Conservation (phyloP, 2,888 invertebrate species). For the Parasteatoda lunata region DNA sequence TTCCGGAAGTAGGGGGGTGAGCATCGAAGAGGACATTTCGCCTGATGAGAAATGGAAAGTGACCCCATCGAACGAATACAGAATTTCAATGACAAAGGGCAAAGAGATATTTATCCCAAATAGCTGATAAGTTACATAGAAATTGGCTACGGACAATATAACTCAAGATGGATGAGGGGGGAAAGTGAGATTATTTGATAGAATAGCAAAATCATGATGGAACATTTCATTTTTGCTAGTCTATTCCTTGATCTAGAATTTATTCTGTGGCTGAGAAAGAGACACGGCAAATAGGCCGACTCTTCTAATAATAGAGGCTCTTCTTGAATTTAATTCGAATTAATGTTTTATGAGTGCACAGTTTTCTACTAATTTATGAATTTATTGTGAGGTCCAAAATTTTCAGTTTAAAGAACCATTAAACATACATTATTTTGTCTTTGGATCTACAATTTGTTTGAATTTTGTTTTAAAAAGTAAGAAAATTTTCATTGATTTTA, state of each 20-base stretch:
- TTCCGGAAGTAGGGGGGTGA: not conserved
- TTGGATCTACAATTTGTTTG: too few relatives aligned
- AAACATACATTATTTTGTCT: too few relatives aligned
- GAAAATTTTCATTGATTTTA: too few relatives aligned
- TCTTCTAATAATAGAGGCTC: not conserved
- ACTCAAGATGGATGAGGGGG: not conserved
- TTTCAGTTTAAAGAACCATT: too few relatives aligned
- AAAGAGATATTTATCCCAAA: not conserved
- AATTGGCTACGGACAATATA: not conserved
- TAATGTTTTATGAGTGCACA: too few relatives aligned
- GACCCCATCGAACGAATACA: constrained; percentile 39
- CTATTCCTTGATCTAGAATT: constrained; percentile 4
- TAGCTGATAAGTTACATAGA: not conserved
- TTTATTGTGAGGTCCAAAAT: too few relatives aligned
- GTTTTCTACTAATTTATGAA: too few relatives aligned
- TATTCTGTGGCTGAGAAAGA: not conserved
- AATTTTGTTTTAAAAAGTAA: too few relatives aligned
- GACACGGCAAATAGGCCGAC: not conserved
- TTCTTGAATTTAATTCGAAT: too few relatives aligned
- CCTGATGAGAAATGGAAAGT: constrained; percentile 47
- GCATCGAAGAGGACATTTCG: not conserved
- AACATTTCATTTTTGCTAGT: too few relatives aligned
- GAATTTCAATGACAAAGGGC: constrained; percentile 63
- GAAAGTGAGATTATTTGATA: not conserved
- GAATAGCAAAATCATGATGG: not conserved